phyloP scores from a whole-genome alignment of 2,113 vertebrate species.

The Osmerus mordax region DNA sequence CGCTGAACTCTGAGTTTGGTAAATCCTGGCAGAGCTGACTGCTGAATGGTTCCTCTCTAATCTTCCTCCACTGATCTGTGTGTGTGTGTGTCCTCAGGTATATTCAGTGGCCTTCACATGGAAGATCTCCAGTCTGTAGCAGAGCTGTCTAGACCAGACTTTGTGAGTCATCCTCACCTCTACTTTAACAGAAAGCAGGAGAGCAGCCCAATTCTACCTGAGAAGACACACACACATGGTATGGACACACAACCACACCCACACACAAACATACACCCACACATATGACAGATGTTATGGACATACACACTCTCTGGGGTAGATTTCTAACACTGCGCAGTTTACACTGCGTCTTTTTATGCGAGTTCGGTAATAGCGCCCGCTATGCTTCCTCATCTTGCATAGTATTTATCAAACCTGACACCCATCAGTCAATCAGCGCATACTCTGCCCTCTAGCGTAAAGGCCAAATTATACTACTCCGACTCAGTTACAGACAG shows the following conservation, averaged over 20 bases:
- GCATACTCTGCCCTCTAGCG: too few species aligned
- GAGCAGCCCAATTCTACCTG: not conserved
- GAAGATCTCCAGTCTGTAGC: conserved; percentile 52
- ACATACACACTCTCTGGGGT: not conserved
- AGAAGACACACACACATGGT: not conserved
- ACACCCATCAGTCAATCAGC: too few species aligned
- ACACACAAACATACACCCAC: not conserved
- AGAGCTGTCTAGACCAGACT: conserved; percentile 8
- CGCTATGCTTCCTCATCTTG: too few species aligned
- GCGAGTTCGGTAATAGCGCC: too few species aligned
- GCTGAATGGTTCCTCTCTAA: not conserved
- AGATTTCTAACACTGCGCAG: too few species aligned
- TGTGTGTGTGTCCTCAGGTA: not conserved
- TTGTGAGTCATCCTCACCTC: not conserved
- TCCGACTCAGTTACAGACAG: too few species aligned
- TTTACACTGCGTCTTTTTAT: too few species aligned
- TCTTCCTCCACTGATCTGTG: not conserved
- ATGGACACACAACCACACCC: conserved; percentile 18
- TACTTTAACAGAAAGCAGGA: not conserved
- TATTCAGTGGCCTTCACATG: not conserved
- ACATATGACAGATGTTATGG: not conserved
- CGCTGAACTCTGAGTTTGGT: conserved; percentile 49
- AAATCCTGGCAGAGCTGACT: conserved; percentile 21
- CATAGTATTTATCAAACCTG: too few species aligned
- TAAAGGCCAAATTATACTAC: too few species aligned